Base-by-base conservation (phyloP, 2,888 invertebrate species). In the Cordylochernes scorpioides region DNA sequence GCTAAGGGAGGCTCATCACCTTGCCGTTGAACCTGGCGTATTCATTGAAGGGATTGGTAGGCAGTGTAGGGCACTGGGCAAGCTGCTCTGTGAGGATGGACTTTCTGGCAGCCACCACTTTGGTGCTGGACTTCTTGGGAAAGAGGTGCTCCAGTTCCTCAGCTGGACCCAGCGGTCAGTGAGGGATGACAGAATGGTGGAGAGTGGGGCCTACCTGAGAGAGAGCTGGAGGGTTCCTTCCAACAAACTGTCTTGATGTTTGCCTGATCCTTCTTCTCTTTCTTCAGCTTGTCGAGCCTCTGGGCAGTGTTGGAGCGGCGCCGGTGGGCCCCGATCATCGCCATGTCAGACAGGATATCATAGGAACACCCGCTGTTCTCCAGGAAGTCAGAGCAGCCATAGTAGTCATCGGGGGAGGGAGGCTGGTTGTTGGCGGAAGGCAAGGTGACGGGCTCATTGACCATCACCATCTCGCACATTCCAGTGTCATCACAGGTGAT, bases 21-120 rank as follows among this genome's bases (percentile, higher is more conserved):
- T 69, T 72, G 37, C 86, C 86, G 59, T 88, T 86, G 53, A 73
- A 88, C 54, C 72, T 74, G 3, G 80, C 74, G 59, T 71, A 91
- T 46, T 75, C 73, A 37, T 72, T 63, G 54, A 74, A 91, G 29
- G 80, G 78, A 53, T 84, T 78, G 45, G 70, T 66, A 1, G 74
- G 72, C 36, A 71, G 56, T 44, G 67, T 63, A 1, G 72, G 71
- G 41, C 68, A 71, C 44, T 70, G 69, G 42, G 69, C 65, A 25
- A 88, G 51, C 42, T 73, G 70, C 44, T 71, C 65, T 1, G 74
- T 58, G 25, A 88, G 55, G 34, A 69, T 55, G 15, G 82, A 82
- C 40, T 34, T 42, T 27, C 24, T 28, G n/a, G n/a, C n/a, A 6
- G 19, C 9, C 8, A 25, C 24, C 9, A 24, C 24, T 15, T 17